Evolutionary conservation across 2,888 invertebrate genomes (phyloP).

Genomic region (Hemistola chrysoprasaria): DNA sequence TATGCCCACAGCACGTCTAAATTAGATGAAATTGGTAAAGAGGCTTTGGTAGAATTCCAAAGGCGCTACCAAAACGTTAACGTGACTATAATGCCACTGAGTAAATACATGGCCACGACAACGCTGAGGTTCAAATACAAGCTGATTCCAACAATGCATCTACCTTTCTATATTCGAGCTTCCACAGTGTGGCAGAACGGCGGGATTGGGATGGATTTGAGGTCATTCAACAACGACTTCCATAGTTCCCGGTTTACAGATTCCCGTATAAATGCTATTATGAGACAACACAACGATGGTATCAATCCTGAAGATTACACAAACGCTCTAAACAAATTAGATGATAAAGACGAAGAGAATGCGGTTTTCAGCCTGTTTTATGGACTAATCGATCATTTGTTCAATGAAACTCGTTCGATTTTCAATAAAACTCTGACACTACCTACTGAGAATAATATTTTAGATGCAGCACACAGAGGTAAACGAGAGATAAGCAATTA

Average conservation of each 20-base stretch:
- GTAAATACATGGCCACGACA: constrained; percentile 72
- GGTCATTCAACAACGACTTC: constrained; percentile 44
- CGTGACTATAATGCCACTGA: constrained; percentile 54
- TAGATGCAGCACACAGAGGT: constrained; percentile 45
- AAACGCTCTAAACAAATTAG: constrained; percentile 46
- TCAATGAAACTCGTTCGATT: constrained; percentile 51
- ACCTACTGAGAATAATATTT: constrained; percentile 28
- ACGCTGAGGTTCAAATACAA: constrained; percentile 76
- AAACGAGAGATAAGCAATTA: constrained; percentile 41
- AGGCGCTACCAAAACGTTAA: constrained; percentile 64
- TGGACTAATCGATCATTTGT: constrained; percentile 44
- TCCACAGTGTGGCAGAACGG: constrained; percentile 80
- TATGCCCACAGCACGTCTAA: constrained; percentile 26
- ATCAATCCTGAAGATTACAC: constrained; percentile 52
- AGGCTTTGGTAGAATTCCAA: constrained; percentile 50
- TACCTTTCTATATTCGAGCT: constrained; percentile 76
- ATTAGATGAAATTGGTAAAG: constrained; percentile 41
- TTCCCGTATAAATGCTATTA: constrained; percentile 47
- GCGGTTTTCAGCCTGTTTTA: constrained; percentile 48
- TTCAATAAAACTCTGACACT: constrained; percentile 42
- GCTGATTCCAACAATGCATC: constrained; percentile 58
- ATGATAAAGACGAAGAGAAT: constrained; percentile 51
- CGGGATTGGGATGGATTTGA: constrained; percentile 70
- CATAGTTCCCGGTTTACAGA: constrained; percentile 38
- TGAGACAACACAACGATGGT: constrained; percentile 65